Evolutionary conservation across 2,888 invertebrate genomes (phyloP).

Genomic region (Macaria liturata): DNA sequence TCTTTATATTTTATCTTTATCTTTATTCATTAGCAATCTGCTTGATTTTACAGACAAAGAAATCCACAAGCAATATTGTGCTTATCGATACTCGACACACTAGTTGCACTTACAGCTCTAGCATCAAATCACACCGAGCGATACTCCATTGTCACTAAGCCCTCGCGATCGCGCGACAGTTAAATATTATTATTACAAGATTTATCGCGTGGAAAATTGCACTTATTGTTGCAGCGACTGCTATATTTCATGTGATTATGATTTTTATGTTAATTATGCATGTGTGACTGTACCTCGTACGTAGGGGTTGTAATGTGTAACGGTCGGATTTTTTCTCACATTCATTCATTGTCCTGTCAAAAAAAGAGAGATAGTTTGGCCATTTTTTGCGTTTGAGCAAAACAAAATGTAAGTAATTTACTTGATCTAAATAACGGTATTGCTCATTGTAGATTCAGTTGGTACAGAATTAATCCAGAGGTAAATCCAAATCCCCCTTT

Average conservation of each 20-base stretch:
- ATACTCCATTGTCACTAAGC: conserved; percentile 35
- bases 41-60: conserved; percentile 42
- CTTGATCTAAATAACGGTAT: too few relatives aligned
- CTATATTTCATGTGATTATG: conserved; percentile 77
- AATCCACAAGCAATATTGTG: too few relatives aligned
- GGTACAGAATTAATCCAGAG: conserved; percentile 12
- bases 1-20: too few relatives aligned
- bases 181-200: conserved; percentile 80
- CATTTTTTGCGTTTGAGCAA: too few relatives aligned
- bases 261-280: conserved; percentile 77
- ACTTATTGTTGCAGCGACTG: conserved; percentile 72
- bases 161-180: conserved; percentile 50
- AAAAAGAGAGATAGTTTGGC: too few relatives aligned
- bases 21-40: too few relatives aligned
- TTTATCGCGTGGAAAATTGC: conserved; percentile 82
- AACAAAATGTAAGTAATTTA: too few relatives aligned
- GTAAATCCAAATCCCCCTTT: conserved; percentile 27
- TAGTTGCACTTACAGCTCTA: too few relatives aligned
- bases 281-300: conserved; percentile 48
- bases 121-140: too few relatives aligned
- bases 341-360: neutral
- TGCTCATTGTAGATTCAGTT: too few relatives aligned
- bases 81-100: too few relatives aligned
- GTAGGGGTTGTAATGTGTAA: conserved; percentile 48
- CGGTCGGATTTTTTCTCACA: conserved; percentile 42